Base-by-base conservation (phyloP, 2,797 vertebrate genomes). In the Pseudochromis fuscus region DNA sequence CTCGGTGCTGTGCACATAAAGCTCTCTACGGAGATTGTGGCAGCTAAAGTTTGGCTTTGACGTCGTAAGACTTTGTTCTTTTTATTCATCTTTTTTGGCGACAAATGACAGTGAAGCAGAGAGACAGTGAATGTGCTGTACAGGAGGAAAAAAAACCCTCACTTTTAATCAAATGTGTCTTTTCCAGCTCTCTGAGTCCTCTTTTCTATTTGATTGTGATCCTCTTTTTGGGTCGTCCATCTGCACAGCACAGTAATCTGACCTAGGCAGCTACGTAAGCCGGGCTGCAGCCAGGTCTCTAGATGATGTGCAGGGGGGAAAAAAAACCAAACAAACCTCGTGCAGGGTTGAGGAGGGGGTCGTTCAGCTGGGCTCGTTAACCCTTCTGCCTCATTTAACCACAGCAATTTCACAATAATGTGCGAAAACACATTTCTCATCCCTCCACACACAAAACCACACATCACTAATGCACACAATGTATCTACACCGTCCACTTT, bases 201-300 rank as follows among this genome's bases (percentile, higher is more conserved):
- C 35, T 66, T 79, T 77, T 69, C 59, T 73, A 37, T 77, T 75
- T 53, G 42, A 48, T 51, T 71, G 40, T 25, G 61, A 70, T 79
- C 75, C 53, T 81, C 52, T 53, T 73, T 57, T 60, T 68, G 73
- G 57, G 56, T 37, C 25, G 31, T 77, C 88, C 78, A 81, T 84
- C 75, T 83, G 62, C 24, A 52, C 52, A 30, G 58, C 67, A 46
- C 25, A 68, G 45, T 60, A 61, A 77, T 75, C 58, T 74, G 70
- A 76, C 66, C 66, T 7, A 8, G 31, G 55, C 57, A 7, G 45
- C 60, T n/a, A 69, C 1, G 5, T 58, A 56, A 59, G 0, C 52
- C 28, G 49, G 59, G 59, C 50, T 49, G 5, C 3, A 23, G 38
- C 31, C 77, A 72, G 49, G 45, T 68, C 67, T 52, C 67, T 4